Percentiles rank a stretch among this genome's conserved stretches.
Evolutionary conservation across 1,140 invertebrate genomes (phyloP).

Genomic region (Trichonephila inaurata): DNA sequence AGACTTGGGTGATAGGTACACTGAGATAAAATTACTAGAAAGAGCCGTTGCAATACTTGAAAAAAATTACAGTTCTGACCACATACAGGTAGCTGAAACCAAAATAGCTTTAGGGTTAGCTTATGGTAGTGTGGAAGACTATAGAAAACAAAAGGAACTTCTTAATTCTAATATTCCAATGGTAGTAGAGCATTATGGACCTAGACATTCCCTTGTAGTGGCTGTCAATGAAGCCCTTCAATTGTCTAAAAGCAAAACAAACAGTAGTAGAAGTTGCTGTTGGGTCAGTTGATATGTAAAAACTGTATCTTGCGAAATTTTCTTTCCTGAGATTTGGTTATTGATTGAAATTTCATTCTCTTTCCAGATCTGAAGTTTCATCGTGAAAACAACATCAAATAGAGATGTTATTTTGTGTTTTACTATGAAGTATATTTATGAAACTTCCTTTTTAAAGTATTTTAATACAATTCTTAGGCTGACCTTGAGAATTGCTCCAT

Average conservation of each 20-base stretch:
- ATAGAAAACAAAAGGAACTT: constrained; percentile 14
- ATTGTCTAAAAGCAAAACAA: neutral
- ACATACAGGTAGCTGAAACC: constrained; percentile 49
- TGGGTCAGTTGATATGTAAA: neutral
- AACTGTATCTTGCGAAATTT: no score
- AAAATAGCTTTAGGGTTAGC: constrained; percentile 45
- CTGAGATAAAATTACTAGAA: constrained; percentile 43
- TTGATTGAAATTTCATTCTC: no score
- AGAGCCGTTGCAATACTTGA: constrained; percentile 20
- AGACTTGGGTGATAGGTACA: constrained; percentile 30
- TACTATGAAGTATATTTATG: no score
- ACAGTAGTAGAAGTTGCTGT: neutral
- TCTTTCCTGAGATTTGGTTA: no score
- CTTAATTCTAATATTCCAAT: constrained; percentile 12
- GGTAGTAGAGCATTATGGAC: constrained; percentile 47
- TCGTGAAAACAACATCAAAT: no score
- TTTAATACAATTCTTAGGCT: no score
- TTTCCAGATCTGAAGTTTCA: no score
- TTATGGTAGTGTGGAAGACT: constrained; percentile 26
- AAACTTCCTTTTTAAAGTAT: no score
- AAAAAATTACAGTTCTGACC: constrained; percentile 34
- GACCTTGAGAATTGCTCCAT: no score
- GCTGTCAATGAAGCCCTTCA: neutral
- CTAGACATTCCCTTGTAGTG: neutral
- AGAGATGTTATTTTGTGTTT: no score